Evolutionary conservation across 64 coral and sea anemone species (phyloP).

Genomic region (Platygyra sinensis): DNA sequence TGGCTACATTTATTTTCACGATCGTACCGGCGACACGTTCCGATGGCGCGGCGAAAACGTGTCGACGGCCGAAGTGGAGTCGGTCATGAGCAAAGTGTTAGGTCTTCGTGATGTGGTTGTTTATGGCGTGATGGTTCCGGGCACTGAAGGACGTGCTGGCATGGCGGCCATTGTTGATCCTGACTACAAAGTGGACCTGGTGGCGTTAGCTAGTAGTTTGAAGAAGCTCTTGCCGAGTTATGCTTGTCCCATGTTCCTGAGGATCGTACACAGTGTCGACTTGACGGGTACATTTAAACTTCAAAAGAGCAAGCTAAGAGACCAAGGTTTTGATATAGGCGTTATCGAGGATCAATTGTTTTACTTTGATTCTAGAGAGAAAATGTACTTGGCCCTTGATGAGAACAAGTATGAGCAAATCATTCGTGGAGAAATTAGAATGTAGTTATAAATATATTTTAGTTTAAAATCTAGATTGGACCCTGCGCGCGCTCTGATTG

Average conservation of each 20-base stretch:
- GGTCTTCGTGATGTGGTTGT: conserved; percentile 76
- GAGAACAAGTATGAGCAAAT: conserved; percentile 64
- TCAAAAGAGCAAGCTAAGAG: conserved; percentile 76
- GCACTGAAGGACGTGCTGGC: conserved; percentile 75
- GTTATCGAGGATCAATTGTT: conserved; percentile 72
- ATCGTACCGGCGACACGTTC: conserved; percentile 95
- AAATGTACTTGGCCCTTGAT: conserved; percentile 56
- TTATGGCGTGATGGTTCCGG: conserved; percentile 87
- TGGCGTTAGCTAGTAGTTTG: conserved; percentile 29
- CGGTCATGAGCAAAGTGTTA: conserved; percentile 67
- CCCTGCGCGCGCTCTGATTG: too few species aligned
- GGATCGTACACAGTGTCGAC: conserved; percentile 69
- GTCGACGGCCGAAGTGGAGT: conserved; percentile 92
- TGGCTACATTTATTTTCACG: conserved; percentile 89
- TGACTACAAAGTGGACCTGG: conserved; percentile 50
- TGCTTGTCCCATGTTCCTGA: conserved; percentile 78
- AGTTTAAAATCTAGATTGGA: too few species aligned
- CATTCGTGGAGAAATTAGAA: conserved; percentile 53
- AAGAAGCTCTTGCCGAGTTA: conserved; percentile 71
- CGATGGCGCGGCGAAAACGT: conserved; percentile 99
- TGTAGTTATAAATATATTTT: conserved; percentile 33
- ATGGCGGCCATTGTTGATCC: conserved; percentile 87
- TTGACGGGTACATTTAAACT: conserved; percentile 88
- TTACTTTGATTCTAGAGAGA: conserved; percentile 60
- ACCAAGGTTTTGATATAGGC: conserved; percentile 81